Percentiles rank a stretch among this genome's conserved stretches.
These are phyloP conservation scores for Aricia artaxerxes DNA, from an alignment of 2,888 invertebrate genomes.

Conservation along the genomic window DNA sequence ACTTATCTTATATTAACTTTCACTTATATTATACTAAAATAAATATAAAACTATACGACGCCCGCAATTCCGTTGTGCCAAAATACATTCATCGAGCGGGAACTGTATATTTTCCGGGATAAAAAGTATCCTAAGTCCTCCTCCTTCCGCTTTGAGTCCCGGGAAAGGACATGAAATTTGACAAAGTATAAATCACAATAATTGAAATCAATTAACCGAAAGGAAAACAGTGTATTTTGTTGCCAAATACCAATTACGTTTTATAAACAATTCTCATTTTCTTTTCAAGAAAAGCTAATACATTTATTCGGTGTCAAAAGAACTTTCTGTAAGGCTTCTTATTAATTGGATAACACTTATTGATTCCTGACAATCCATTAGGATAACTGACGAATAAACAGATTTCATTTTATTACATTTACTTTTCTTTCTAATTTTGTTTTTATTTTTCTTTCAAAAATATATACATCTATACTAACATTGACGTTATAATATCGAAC, in stretches of 20 bases:
- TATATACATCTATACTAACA: too few species aligned
- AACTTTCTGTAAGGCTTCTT: not conserved
- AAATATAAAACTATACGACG: too few species aligned
- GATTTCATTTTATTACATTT: not conserved
- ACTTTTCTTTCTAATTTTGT: not conserved
- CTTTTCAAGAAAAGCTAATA: not conserved
- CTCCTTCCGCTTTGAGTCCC: too few species aligned
- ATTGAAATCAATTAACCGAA: too few species aligned
- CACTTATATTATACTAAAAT: not conserved
- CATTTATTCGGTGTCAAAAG: slow-evolving; percentile 12
- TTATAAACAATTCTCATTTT: not conserved
- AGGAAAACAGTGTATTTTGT: too few species aligned
- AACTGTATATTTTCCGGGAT: too few species aligned
- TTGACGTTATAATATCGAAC: too few species aligned
- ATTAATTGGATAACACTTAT: not conserved
- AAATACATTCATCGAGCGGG: too few species aligned
- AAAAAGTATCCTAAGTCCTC: too few species aligned
- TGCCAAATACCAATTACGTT: not conserved
- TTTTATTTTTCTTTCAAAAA: not conserved
- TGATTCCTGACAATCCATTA: not conserved
- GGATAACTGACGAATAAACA: not conserved
- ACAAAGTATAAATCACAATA: too few species aligned
- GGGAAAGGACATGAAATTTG: too few species aligned
- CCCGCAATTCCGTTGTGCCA: too few species aligned
- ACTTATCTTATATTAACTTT: not conserved